These are phyloP conservation scores for Acleris sparsana DNA, from an alignment of 2,888 invertebrate genomes.

Conservation along the genomic window DNA sequence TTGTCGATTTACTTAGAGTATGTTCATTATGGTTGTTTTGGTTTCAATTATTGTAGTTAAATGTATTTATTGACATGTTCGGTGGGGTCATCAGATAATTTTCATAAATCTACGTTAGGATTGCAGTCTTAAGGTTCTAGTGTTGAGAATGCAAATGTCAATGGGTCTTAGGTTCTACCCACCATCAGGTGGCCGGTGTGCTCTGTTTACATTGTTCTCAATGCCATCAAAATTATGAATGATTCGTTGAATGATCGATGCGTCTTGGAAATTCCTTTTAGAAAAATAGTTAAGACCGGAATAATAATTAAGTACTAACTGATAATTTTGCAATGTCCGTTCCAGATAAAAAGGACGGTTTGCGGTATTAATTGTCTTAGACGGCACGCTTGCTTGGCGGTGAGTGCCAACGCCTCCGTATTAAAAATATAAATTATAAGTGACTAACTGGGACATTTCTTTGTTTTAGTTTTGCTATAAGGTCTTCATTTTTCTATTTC, in stretches of 20 bases:
- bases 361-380: slow-evolving; percentile 73
- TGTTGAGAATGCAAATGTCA: no score
- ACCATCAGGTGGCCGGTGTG: no score
- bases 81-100: slow-evolving; percentile 51
- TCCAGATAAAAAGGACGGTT: slow-evolving; percentile 75
- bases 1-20: slow-evolving; percentile 51
- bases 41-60: slow-evolving; percentile 48
- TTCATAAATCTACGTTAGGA: no score
- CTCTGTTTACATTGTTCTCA: no score
- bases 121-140: no score
- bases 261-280: background rate
- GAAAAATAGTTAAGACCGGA: no score
- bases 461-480: slow-evolving; percentile 11
- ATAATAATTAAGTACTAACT: background rate
- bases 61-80: slow-evolving; percentile 54
- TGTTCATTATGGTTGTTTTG: slow-evolving; percentile 50
- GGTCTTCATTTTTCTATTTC: background rate
- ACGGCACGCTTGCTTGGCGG: slow-evolving; percentile 71
- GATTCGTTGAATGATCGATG: no score
- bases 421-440: slow-evolving; percentile 20
- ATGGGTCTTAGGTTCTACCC: no score
- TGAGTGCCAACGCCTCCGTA: slow-evolving; percentile 64
- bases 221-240: no score
- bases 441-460: slow-evolving; percentile 9
- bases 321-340: slow-evolving; percentile 41